A percentile compares a stretch with the other conserved stretches of the same genome.
phyloP scores from a whole-genome alignment of 2,888 invertebrate genomes.

The Apodemia duryi region DNA sequence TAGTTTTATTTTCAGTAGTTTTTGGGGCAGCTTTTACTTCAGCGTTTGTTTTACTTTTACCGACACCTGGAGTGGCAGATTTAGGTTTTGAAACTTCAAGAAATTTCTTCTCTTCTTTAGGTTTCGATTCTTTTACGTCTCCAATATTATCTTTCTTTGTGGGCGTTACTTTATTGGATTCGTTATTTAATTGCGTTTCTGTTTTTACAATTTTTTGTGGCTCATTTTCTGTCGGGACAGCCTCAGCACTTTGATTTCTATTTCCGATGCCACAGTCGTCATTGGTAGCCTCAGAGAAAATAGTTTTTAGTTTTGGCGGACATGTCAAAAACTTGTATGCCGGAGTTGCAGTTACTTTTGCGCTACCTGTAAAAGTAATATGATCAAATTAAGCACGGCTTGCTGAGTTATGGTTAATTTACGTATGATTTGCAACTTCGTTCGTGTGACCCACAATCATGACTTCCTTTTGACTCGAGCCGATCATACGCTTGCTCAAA shows the following conservation, averaged over 20 bases:
- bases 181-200: neutral
- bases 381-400: conserved; percentile 35
- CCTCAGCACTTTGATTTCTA: neutral
- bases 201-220: neutral
- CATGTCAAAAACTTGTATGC: conserved; percentile 51
- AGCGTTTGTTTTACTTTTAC: neutral
- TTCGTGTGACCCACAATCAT: too few species aligned
- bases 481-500: too few species aligned
- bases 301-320: conserved; percentile 46
- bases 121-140: conserved; percentile 9
- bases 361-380: conserved; percentile 44
- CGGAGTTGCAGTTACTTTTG: conserved; percentile 46
- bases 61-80: neutral
- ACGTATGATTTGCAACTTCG: too few species aligned
- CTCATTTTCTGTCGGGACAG: neutral
- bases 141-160: conserved; percentile 20
- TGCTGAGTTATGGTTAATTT: conserved; percentile 38
- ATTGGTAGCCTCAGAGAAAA: conserved; percentile 35
- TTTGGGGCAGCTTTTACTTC: neutral
- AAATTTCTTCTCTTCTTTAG: neutral
- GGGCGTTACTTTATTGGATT: neutral
- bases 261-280: conserved; percentile 20
- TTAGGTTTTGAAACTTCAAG: neutral
- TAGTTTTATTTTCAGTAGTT: neutral
- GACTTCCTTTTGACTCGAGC: too few species aligned